These are phyloP conservation scores for Lycocerus yunnanus DNA, from an alignment of 2,888 invertebrate genomes.

Conservation along the genomic window DNA sequence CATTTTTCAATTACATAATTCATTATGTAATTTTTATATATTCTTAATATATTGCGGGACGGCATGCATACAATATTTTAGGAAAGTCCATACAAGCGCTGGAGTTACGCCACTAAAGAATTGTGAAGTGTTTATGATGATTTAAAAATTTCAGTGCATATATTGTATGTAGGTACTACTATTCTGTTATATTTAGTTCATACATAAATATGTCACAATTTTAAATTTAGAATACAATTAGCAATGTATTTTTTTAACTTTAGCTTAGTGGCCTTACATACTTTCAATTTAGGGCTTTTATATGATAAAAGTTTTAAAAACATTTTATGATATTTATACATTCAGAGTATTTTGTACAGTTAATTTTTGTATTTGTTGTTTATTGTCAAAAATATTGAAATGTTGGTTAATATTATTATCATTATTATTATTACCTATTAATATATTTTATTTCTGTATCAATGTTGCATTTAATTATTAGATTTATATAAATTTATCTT, in stretches of 20 bases:
- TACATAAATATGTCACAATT: neutral
- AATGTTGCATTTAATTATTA: slow-evolving; percentile 10
- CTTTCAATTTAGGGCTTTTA: slow-evolving; percentile 36
- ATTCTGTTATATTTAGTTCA: neutral
- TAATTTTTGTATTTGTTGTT: neutral
- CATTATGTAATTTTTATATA: slow-evolving; percentile 26
- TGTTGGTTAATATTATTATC: neutral
- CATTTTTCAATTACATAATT: slow-evolving; percentile 32
- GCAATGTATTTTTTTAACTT: slow-evolving; percentile 22
- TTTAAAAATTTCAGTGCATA: slow-evolving; percentile 12
- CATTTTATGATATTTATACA: slow-evolving; percentile 3
- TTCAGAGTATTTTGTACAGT: slow-evolving; percentile 1
- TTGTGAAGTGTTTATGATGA: slow-evolving; percentile 2
- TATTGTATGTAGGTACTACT: neutral
- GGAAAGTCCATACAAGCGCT: slow-evolving; percentile 62
- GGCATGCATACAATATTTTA: slow-evolving; percentile 66
- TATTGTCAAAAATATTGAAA: neutral
- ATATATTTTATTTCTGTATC: slow-evolving; percentile 9
- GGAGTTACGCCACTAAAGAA: slow-evolving; percentile 41
- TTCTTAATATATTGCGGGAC: slow-evolving; percentile 65
- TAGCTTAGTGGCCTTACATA: slow-evolving; percentile 45
- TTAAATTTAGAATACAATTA: neutral
- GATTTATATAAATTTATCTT: slow-evolving; percentile 2
- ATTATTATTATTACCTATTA: neutral
- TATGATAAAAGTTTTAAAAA: slow-evolving; percentile 33